Evolutionary conservation across 2,888 invertebrate species (phyloP).

Genomic region (Nineta flava): DNA sequence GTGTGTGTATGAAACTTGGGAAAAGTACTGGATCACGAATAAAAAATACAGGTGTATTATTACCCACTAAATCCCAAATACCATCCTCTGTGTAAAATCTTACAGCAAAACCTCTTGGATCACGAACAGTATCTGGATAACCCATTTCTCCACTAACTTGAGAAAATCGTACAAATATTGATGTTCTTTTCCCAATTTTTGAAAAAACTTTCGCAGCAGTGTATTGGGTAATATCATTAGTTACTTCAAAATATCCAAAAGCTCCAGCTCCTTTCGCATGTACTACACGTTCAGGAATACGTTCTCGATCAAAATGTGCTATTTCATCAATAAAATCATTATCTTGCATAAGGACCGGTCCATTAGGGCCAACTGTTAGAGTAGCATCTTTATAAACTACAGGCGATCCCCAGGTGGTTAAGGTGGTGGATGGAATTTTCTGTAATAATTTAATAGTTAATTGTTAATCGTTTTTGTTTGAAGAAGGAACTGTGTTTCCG

Average conservation of each 20-base stretch:
- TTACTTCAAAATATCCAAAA: constrained; percentile 77
- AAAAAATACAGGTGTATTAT: constrained; percentile 88
- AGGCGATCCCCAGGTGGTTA: not conserved
- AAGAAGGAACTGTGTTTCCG: no score
- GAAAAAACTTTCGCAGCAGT: constrained; percentile 65
- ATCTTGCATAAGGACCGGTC: constrained; percentile 80
- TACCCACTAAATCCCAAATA: constrained; percentile 86
- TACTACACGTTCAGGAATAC: constrained; percentile 91
- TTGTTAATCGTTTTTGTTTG: no score
- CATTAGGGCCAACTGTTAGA: constrained; percentile 73
- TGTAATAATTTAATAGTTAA: not conserved
- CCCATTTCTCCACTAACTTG: constrained; percentile 83
- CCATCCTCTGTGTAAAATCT: constrained; percentile 91
- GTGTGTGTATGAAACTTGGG: constrained; percentile 92
- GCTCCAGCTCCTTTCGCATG: constrained; percentile 93
- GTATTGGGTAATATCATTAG: constrained; percentile 70
- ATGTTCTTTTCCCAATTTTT: constrained; percentile 61
- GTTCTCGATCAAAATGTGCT: constrained; percentile 74
- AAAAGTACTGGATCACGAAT: constrained; percentile 81
- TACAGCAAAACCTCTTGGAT: constrained; percentile 83
- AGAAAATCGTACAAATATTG: constrained; percentile 65
- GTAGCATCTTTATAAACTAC: constrained; percentile 50
- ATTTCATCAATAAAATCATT: constrained; percentile 62
- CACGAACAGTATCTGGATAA: constrained; percentile 79
- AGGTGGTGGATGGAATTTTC: not conserved